phyloP scores from a whole-genome alignment of 2,888 invertebrate species.

The Ametastegia equiseti region DNA sequence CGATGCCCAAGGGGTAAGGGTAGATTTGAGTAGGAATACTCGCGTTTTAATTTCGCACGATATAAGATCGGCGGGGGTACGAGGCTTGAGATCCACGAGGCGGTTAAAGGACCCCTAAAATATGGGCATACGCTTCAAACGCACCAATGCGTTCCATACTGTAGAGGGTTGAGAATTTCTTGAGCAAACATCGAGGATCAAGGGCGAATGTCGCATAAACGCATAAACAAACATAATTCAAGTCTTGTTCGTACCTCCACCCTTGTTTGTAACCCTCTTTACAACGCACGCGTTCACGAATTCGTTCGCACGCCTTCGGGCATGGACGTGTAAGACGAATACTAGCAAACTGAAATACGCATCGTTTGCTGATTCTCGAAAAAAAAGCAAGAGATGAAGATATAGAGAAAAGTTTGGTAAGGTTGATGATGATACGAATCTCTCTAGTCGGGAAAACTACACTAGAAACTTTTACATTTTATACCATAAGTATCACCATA shows the following conservation, averaged over 20 bases:
- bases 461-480: not conserved
- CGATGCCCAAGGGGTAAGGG: not conserved
- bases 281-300: not conserved
- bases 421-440: no score
- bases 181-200: constrained; percentile 30
- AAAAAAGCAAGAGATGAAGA: no score
- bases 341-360: no score
- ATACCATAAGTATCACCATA: not conserved
- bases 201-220: constrained; percentile 37
- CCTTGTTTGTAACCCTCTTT: not conserved
- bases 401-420: no score
- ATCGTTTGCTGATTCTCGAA: no score
- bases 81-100: not conserved
- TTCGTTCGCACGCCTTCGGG: no score
- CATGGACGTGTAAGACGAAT: no score
- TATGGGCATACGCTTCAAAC: constrained; percentile 25
- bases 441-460: not conserved
- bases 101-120: not conserved
- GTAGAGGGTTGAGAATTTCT: not conserved
- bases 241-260: not conserved
- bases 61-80: not conserved
- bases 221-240: constrained; percentile 31
- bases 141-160: not conserved
- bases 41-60: constrained; percentile 14
- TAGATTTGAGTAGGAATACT: no score